phyloP scores from a whole-genome alignment of 2,888 invertebrate species.

The Drosophila seclusa region DNA sequence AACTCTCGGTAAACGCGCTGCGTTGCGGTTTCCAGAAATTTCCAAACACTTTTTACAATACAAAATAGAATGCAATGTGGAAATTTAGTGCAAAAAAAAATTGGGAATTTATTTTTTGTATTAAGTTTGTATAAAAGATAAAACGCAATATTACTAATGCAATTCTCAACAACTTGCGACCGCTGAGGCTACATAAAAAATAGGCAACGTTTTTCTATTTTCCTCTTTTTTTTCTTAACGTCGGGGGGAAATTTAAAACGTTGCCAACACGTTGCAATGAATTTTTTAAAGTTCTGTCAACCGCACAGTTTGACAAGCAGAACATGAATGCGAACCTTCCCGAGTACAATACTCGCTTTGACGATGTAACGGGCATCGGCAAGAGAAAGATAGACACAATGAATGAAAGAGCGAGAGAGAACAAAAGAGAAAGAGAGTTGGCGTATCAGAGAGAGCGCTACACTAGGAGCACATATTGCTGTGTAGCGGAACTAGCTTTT shows the following conservation, averaged over 20 bases:
- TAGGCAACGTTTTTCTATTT: constrained; percentile 32
- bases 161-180: constrained; percentile 61
- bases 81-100: constrained; percentile 71
- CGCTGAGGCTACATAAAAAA: constrained; percentile 42
- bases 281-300: constrained; percentile 74
- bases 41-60: constrained; percentile 75
- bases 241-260: constrained; percentile 43
- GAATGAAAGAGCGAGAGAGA: constrained; percentile 16
- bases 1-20: constrained; percentile 52
- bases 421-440: constrained; percentile 3
- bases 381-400: constrained; percentile 13
- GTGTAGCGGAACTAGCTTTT: constrained; percentile 33
- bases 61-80: constrained; percentile 74
- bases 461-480: constrained; percentile 1
- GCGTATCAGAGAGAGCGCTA: constrained; percentile 10
- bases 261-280: constrained; percentile 45
- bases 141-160: constrained; percentile 81
- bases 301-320: constrained; percentile 84
- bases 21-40: constrained; percentile 69
- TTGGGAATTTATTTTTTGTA: constrained; percentile 48
- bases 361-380: constrained; percentile 41
- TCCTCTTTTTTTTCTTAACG: constrained; percentile 19
- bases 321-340: constrained; percentile 85
- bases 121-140: constrained; percentile 47
- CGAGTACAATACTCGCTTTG: constrained; percentile 68